Evolutionary conservation across 2,888 invertebrate species (phyloP).

Genomic region (Lacanobia wlatinum): DNA sequence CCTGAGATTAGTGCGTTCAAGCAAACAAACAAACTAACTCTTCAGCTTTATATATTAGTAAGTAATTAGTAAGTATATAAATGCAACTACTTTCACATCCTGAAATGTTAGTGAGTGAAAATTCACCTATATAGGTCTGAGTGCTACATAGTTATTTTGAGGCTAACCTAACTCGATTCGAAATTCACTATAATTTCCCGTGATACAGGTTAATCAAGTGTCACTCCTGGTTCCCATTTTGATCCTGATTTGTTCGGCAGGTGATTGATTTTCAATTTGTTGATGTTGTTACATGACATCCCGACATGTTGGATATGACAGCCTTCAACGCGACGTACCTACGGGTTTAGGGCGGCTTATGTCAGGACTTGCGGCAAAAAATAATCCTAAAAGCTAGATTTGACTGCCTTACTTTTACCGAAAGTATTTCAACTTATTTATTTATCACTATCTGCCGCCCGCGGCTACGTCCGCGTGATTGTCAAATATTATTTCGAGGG

Average conservation of each 20-base stretch:
- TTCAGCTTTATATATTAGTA: too few species aligned
- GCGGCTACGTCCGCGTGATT: too few species aligned
- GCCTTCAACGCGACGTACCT: conserved; percentile 9
- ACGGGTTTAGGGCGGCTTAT: neutral
- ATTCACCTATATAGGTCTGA: too few species aligned
- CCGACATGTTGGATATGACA: conserved; percentile 36
- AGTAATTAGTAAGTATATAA: too few species aligned
- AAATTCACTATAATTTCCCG: neutral
- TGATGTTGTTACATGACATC: conserved; percentile 9
- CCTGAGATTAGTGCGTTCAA: too few species aligned
- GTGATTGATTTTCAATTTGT: conserved; percentile 53
- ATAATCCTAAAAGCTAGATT: neutral
- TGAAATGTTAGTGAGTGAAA: too few species aligned
- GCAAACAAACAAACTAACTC: too few species aligned
- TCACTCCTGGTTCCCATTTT: conserved; percentile 17
- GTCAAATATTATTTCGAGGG: too few species aligned
- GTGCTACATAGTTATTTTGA: too few species aligned
- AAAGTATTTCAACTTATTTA: neutral
- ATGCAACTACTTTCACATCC: too few species aligned
- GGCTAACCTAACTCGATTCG: neutral
- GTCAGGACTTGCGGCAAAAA: neutral
- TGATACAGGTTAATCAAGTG: conserved; percentile 40
- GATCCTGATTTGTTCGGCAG: conserved; percentile 22
- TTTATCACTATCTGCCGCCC: too few species aligned
- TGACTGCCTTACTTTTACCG: neutral